Evolutionary conservation across 1,140 invertebrate species (phyloP).

Genomic region (Capitella teleta): DNA sequence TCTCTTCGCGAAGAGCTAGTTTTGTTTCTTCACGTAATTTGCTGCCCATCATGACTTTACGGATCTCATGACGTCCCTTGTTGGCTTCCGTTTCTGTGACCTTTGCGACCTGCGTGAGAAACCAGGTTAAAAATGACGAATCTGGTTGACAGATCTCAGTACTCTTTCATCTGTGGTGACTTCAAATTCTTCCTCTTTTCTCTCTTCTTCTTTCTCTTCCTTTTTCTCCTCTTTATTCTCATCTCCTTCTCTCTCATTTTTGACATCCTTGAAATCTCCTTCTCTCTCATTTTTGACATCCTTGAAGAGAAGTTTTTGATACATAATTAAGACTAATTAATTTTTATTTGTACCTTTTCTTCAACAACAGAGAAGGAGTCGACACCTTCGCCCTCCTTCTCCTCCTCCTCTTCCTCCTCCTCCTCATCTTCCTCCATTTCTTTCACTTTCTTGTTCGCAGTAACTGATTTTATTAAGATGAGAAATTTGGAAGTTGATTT

Average conservation of each 20-base stretch:
- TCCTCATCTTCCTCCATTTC: no score
- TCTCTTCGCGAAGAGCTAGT: conserved; percentile 74
- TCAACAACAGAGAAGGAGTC: no score
- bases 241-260: conserved; percentile 1
- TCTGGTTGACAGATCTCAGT: neutral
- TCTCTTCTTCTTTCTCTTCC: neutral
- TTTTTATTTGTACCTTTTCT: no score
- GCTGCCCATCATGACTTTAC: conserved; percentile 67
- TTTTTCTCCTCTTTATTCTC: conserved; percentile 1
- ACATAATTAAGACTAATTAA: no score
- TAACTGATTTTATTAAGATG: no score
- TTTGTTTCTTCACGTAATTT: conserved; percentile 66
- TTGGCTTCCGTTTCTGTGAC: neutral
- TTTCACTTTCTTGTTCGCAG: no score
- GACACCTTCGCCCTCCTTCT: no score
- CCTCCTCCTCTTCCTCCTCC: no score
- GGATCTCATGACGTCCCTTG: conserved; percentile 59
- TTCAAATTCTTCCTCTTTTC: neutral
- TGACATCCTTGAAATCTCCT: no score
- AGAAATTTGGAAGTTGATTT: no score
- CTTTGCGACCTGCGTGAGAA: neutral
- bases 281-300: no score
- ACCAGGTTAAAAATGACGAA: neutral
- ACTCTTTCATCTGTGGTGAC: neutral
- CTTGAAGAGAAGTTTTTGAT: no score